Evolutionary conservation across 2,888 invertebrate species (phyloP).

Genomic region (Reticulitermes lucifugus): DNA sequence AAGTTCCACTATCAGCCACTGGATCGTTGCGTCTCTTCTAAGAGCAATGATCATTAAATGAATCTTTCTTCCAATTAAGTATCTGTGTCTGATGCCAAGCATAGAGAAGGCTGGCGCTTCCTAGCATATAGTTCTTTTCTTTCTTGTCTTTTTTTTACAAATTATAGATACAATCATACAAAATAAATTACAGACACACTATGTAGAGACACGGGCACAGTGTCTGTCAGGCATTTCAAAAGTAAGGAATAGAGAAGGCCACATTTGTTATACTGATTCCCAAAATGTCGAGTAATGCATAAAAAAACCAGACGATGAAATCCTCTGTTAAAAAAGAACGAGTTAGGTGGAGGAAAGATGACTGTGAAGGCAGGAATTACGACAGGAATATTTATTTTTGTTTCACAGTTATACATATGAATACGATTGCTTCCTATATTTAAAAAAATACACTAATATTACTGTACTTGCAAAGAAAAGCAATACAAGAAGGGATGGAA

Average conservation of each 20-base stretch:
- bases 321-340: neutral
- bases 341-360: neutral
- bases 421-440: too few species aligned
- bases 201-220: neutral
- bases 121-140: too few species aligned
- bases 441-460: too few species aligned
- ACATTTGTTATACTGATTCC: neutral
- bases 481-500: neutral
- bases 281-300: neutral
- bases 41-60: too few species aligned
- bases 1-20: too few species aligned
- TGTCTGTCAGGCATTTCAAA: conserved; percentile 2
- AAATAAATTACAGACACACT: neutral
- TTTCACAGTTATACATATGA: neutral
- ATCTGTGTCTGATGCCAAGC: too few species aligned
- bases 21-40: too few species aligned
- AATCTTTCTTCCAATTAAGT: too few species aligned
- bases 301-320: neutral
- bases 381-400: neutral
- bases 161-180: neutral
- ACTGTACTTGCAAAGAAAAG: neutral
- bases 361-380: neutral
- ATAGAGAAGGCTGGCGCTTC: too few species aligned
- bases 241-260: neutral
- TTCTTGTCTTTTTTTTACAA: too few species aligned